Evolutionary conservation across 2,113 vertebrate species (phyloP).

Genomic region (Cochlearius cochlearius): DNA sequence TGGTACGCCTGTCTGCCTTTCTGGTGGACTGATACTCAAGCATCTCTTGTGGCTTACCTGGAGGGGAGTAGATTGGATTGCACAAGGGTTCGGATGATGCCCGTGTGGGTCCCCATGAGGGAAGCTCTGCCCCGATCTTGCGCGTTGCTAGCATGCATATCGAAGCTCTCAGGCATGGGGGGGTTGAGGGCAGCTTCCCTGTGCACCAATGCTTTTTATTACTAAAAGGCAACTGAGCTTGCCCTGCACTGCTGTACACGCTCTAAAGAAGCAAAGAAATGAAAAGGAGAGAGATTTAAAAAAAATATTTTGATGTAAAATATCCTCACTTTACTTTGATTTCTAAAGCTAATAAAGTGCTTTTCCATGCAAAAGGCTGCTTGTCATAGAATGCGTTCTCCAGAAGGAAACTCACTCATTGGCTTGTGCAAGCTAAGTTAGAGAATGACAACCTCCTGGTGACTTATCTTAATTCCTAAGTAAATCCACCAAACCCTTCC

Average conservation of each 20-base stretch:
- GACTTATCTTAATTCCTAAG: neutral
- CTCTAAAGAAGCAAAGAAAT: neutral
- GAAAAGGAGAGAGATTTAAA: neutral
- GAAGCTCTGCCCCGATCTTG: neutral
- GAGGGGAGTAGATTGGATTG: neutral
- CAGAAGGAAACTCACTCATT: neutral
- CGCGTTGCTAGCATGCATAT: rapidly evolving
- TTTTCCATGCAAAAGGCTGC: neutral
- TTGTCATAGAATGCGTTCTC: neutral
- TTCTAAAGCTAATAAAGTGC: neutral
- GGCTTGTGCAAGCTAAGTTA: neutral
- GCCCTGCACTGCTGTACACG: neutral
- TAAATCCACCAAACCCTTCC: neutral
- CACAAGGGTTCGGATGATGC: neutral
- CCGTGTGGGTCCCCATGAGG: rapidly evolving
- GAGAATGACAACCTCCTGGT: neutral
- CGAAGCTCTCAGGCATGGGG: neutral
- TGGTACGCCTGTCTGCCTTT: neutral
- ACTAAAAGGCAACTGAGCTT: neutral
- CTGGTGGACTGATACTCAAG: neutral
- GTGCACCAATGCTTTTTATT: neutral
- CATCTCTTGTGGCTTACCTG: neutral
- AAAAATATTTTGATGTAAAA: neutral
- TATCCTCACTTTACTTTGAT: neutral
- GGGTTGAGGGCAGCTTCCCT: neutral